These are phyloP conservation scores for Ruditapes philippinarum DNA, from an alignment of 1,140 invertebrate species.

Conservation along the genomic window DNA sequence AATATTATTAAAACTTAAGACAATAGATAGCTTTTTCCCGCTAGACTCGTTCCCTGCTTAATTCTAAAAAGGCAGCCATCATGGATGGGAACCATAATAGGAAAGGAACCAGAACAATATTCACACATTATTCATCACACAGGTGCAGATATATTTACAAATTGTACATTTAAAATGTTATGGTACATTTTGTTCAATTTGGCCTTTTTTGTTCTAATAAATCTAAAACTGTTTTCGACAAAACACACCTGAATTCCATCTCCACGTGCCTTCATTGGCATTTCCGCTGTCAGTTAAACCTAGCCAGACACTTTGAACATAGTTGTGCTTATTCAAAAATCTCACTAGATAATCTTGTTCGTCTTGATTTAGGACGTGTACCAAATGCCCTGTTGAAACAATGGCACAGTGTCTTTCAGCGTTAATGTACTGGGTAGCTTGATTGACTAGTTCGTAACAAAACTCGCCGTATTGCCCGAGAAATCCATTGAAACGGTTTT, in stretches of 20 bases:
- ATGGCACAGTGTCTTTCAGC: slow-evolving; percentile 42
- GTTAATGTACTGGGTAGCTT: slow-evolving; percentile 37
- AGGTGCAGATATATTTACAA: no score
- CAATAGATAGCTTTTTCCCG: no score
- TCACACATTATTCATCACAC: no score
- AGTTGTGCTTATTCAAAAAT: slow-evolving; percentile 29
- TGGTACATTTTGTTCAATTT: no score
- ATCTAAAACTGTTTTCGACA: no score
- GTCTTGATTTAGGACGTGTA: slow-evolving; percentile 15
- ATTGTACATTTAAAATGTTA: no score
- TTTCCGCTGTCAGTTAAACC: slow-evolving; percentile 43
- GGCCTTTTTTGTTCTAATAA: no score
- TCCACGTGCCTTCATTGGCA: slow-evolving; percentile 8
- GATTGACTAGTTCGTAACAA: slow-evolving; percentile 49
- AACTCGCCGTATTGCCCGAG: slow-evolving; percentile 57
- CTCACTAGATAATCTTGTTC: slow-evolving; percentile 40
- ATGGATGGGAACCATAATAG: no score
- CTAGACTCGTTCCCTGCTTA: no score
- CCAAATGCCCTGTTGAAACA: background rate
- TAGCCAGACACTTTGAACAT: slow-evolving; percentile 26
- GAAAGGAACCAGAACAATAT: no score
- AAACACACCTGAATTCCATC: slow-evolving; percentile 49
- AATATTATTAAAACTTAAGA: no score
- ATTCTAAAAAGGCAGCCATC: no score
- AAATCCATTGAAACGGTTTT: slow-evolving; percentile 30